Evolutionary conservation across 2,797 vertebrate species (phyloP).

Genomic region (Xyrichtys novacula): DNA sequence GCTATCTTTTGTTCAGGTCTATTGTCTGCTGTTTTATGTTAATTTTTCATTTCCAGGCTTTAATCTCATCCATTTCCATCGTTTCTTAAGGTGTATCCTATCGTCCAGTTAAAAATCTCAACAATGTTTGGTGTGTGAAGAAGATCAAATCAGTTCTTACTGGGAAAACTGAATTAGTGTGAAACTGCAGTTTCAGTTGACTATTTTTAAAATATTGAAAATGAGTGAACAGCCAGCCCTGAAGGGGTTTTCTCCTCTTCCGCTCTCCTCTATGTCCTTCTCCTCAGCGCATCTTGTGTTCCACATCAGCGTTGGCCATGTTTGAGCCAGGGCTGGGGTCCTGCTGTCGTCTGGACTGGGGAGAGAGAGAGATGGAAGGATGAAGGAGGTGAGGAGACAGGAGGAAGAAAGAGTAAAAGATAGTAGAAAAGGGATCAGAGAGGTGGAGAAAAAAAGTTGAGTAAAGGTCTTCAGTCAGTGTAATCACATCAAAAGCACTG

Average conservation of each 20-base stretch:
- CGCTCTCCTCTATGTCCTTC: constrained; percentile 15
- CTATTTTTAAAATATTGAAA: constrained; percentile 55
- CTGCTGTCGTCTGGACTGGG: constrained; percentile 97
- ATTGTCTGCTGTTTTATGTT: constrained; percentile 6
- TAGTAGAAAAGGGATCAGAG: constrained; percentile 11
- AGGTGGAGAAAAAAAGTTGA: constrained; percentile 63
- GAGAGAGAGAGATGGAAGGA: constrained; percentile 69
- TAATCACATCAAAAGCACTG: background rate
- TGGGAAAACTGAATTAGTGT: constrained; percentile 20
- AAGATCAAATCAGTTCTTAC: constrained; percentile 9
- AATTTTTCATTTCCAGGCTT: constrained; percentile 22
- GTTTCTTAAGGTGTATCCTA: constrained; percentile 16
- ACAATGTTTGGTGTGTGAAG: constrained; percentile 28
- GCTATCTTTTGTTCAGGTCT: constrained; percentile 52
- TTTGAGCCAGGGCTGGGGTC: constrained; percentile 96
- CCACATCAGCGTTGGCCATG: constrained; percentile 91
- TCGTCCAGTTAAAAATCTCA: constrained; percentile 32
- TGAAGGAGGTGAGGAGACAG: constrained; percentile 14
- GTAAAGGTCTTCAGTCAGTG: constrained; percentile 31
- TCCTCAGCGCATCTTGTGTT: constrained; percentile 94
- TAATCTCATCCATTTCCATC: constrained; percentile 56
- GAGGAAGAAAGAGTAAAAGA: background rate
- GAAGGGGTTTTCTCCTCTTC: constrained; percentile 39
- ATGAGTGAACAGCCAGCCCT: constrained; percentile 45
- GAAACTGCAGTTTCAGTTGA: constrained; percentile 34